Evolutionary conservation across 2,113 vertebrate genomes (phyloP).

Genomic region (Chelonoidis abingdonii): DNA sequence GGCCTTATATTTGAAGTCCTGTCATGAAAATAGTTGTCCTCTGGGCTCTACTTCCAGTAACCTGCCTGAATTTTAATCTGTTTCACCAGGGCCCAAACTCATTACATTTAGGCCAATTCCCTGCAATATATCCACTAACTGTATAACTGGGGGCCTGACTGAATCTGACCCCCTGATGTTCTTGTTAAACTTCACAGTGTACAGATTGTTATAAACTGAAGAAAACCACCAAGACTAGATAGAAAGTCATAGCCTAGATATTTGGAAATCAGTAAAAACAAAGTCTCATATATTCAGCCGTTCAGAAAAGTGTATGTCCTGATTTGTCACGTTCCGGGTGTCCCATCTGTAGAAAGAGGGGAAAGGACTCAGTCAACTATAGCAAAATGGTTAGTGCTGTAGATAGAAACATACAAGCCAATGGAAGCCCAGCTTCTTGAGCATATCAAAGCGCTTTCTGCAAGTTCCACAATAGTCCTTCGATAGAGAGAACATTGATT

Average conservation of each 20-base stretch:
- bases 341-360: neutral
- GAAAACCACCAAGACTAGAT: neutral
- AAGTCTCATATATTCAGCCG: neutral
- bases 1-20: neutral
- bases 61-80: neutral
- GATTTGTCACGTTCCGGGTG: neutral
- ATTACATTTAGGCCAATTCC: neutral
- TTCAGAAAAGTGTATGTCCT: neutral
- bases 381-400: neutral
- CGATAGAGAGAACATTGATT: neutral
- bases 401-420: neutral
- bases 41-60: neutral
- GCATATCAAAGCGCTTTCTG: neutral
- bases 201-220: neutral
- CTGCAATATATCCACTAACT: neutral
- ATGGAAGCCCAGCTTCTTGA: neutral
- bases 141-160: neutral
- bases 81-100: no score
- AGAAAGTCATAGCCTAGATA: accelerated
- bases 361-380: neutral
- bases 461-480: neutral
- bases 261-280: neutral
- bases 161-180: neutral
- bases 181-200: neutral
- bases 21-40: neutral